Evolutionary conservation across 1,140 invertebrate genomes (phyloP).

Genomic region (Liolophura sinensis): DNA sequence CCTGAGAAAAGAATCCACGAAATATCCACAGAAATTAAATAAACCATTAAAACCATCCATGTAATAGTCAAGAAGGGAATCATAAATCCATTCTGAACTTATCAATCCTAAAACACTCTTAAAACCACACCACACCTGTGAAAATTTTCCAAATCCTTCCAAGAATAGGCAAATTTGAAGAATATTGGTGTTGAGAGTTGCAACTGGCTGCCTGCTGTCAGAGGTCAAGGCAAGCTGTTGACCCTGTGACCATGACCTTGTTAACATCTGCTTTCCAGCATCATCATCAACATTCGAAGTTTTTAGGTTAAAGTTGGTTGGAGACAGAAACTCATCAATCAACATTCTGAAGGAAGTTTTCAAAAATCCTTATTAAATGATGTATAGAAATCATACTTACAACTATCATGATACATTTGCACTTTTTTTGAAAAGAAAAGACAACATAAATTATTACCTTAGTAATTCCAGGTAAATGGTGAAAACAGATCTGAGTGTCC

Average conservation of each 20-base stretch:
- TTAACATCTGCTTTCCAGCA: no score
- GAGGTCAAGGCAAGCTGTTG: slow-evolving; percentile 10
- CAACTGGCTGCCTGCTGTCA: slow-evolving; percentile 7
- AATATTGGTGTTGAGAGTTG: slow-evolving; percentile 32
- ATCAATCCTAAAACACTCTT: not conserved
- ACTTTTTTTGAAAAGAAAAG: no score
- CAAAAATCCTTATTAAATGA: no score
- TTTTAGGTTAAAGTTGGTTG: slow-evolving; percentile 33
- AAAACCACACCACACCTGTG: slow-evolving; percentile 25
- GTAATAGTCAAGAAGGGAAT: not conserved
- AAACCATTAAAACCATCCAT: not conserved
- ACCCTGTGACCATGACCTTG: slow-evolving; percentile 2
- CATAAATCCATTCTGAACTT: no score
- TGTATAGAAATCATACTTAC: no score
- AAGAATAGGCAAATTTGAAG: slow-evolving; percentile 39
- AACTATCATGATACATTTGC: no score
- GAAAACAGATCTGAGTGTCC: no score
- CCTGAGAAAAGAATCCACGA: not conserved
- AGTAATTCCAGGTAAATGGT: no score
- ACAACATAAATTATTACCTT: no score
- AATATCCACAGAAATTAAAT: not conserved
- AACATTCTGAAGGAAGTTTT: slow-evolving; percentile 27
- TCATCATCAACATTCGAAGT: slow-evolving; percentile 9
- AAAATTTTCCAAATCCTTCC: slow-evolving; percentile 41
- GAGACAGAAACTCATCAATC: slow-evolving; percentile 40